Base-by-base conservation (phyloP, 2,888 invertebrate species). In the Odontocolon sp. region DNA sequence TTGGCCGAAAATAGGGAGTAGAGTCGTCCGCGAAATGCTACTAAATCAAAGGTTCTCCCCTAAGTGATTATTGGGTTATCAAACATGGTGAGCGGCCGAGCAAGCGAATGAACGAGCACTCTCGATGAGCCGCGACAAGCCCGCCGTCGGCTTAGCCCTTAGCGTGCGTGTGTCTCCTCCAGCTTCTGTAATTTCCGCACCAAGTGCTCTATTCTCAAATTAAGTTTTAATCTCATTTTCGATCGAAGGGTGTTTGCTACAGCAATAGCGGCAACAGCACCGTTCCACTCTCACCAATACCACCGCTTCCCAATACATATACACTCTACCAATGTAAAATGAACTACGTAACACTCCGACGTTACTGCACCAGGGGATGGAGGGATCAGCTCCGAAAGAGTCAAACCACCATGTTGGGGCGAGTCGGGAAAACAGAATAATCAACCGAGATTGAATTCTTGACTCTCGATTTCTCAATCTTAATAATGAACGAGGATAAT, bases 201-300 rank as follows among this genome's bases (percentile, higher is more conserved):
- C 77, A 74, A 79, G 79, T 78, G 78, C n/a, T n/a, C 77, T 76
- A 71, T 81, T 81, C 80, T 79, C 80, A 79, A 80, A 83, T 82
- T 80, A 83, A 82, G 81, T 80, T 81, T 71, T 82, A 83, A 83
- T 80, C 83, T 75, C 72, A 83, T 83, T 82, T 80, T 74, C 75
- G 59, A 69, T 78, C 80, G 56, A 67, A 56, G 67, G 45, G 56
- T 33, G 56, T 56, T 54, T 18, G 31, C 42, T 31, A 18, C 42
- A 42, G 31, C 66, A 9, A 40, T 0, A n/a, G 21, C 23, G 23
- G 45, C n/a, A 50, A 16, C 28, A 45, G 21, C 9, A 54, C 45
- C 56, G 31, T 67, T 23, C 23, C 42, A 14, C 31, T 26, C 56
- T 56, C 21, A 45, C 40, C 42, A 56, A 54, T 40, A 31, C 21